phyloP scores from a whole-genome alignment of 2,888 invertebrate species.

The Agonopterix arenella region DNA sequence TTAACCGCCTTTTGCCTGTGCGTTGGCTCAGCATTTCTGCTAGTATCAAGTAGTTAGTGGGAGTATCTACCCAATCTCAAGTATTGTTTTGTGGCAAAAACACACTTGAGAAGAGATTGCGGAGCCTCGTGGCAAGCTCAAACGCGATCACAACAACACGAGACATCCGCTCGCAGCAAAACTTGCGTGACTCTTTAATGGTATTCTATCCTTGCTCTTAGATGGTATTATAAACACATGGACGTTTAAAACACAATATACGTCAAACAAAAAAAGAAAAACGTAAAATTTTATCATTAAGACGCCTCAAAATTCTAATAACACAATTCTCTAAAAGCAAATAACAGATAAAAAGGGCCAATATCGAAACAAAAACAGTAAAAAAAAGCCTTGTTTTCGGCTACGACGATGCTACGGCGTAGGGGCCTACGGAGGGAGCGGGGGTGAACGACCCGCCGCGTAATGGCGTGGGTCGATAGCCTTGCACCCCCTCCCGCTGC shows the following conservation, averaged over 20 bases:
- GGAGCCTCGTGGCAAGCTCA: too few relatives aligned
- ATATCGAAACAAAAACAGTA: constrained; percentile 34
- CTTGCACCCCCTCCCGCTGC: constrained; percentile 23
- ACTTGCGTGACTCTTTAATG: not conserved
- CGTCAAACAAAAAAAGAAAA: not conserved
- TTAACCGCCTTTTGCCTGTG: too few relatives aligned
- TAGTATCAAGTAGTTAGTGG: too few relatives aligned
- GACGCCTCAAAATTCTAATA: constrained; percentile 26
- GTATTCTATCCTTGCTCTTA: not conserved
- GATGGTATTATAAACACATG: not conserved
- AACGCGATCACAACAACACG: too few relatives aligned
- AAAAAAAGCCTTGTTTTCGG: constrained; percentile 30
- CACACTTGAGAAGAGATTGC: too few relatives aligned
- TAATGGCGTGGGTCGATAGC: constrained; percentile 64
- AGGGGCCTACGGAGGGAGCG: constrained; percentile 36
- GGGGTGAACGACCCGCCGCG: constrained; percentile 61
- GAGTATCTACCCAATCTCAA: too few relatives aligned
- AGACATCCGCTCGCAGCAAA: too few relatives aligned
- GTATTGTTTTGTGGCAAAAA: too few relatives aligned
- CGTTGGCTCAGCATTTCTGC: too few relatives aligned
- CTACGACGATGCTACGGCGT: constrained; percentile 12
- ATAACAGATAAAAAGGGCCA: constrained; percentile 13
- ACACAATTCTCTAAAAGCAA: constrained; percentile 14
- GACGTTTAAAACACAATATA: not conserved
- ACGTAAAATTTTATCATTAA: not conserved